These are phyloP conservation scores for Lasiurus borealis DNA, from an alignment of 2,113 vertebrate species.

Conservation along the genomic window DNA sequence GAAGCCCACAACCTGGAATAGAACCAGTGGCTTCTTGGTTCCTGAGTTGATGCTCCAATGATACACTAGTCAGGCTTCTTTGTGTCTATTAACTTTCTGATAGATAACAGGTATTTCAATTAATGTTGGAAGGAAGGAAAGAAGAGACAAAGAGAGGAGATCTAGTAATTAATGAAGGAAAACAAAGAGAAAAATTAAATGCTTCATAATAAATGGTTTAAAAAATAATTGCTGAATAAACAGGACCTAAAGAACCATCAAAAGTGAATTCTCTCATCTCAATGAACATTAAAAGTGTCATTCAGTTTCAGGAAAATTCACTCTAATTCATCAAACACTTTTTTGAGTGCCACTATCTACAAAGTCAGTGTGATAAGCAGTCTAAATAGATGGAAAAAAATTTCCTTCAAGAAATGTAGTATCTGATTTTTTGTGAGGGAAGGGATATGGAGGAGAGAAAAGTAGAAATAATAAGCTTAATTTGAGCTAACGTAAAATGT, in stretches of 20 bases:
- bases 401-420: constrained; percentile 12
- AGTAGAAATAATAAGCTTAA: not conserved
- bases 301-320: constrained; percentile 16
- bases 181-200: constrained; percentile 19
- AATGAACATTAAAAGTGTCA: not conserved
- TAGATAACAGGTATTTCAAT: not conserved
- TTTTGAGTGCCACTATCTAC: not conserved
- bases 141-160: not conserved
- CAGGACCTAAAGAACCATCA: constrained; percentile 26
- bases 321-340: not conserved
- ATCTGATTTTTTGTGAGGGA: not conserved
- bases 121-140: not conserved
- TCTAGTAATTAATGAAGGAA: not conserved
- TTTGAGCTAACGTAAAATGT: constrained; percentile 29
- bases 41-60: too few relatives aligned
- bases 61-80: not conserved
- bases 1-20: too few relatives aligned
- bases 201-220: not conserved
- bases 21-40: too few relatives aligned
- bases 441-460: not conserved
- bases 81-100: not conserved
- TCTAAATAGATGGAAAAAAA: not conserved
- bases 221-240: constrained; percentile 50
- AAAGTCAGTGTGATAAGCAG: not conserved
- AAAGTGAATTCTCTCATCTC: constrained; percentile 33